These are phyloP conservation scores for Galerucella nymphaeae DNA, from an alignment of 2,888 invertebrate species.

Conservation along the genomic window DNA sequence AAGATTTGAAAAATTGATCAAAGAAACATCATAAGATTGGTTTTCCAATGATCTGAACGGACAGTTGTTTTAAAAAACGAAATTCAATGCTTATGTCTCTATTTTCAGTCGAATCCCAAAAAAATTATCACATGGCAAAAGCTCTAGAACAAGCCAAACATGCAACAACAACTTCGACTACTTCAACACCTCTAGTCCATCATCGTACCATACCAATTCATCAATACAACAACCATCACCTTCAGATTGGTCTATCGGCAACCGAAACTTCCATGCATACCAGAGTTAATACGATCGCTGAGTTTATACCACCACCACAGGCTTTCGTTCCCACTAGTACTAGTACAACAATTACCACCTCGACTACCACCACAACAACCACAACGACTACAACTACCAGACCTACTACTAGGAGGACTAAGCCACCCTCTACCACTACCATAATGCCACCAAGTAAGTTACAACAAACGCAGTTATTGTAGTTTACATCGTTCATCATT, in stretches of 20 bases:
- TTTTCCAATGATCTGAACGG: no score
- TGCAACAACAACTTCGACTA: slow-evolving; percentile 64
- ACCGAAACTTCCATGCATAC: slow-evolving; percentile 61
- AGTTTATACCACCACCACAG: slow-evolving; percentile 65
- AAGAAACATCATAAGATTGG: neutral
- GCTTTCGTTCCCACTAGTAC: slow-evolving; percentile 62
- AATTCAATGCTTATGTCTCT: slow-evolving; percentile 16
- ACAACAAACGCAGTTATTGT: no score
- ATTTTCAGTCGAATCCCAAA: slow-evolving; percentile 85
- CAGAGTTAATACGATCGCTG: slow-evolving; percentile 65
- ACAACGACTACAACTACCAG: slow-evolving; percentile 67
- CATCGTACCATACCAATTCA: slow-evolving; percentile 51
- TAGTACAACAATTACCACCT: slow-evolving; percentile 60
- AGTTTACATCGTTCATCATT: no score
- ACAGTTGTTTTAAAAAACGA: neutral
- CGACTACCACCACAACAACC: slow-evolving; percentile 62
- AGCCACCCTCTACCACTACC: slow-evolving; percentile 46
- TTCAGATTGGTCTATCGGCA: slow-evolving; percentile 53
- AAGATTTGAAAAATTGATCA: neutral
- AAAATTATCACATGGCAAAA: slow-evolving; percentile 81
- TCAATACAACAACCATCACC: slow-evolving; percentile 53
- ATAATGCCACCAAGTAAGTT: slow-evolving; percentile 50
- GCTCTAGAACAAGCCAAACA: slow-evolving; percentile 67
- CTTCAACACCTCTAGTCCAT: slow-evolving; percentile 49
- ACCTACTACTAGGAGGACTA: slow-evolving; percentile 40